A percentile compares a stretch with the other conserved stretches of the same genome.
Evolutionary conservation across 2,888 invertebrate genomes (phyloP).

Genomic region (Caenorhabditis sulstoni): DNA sequence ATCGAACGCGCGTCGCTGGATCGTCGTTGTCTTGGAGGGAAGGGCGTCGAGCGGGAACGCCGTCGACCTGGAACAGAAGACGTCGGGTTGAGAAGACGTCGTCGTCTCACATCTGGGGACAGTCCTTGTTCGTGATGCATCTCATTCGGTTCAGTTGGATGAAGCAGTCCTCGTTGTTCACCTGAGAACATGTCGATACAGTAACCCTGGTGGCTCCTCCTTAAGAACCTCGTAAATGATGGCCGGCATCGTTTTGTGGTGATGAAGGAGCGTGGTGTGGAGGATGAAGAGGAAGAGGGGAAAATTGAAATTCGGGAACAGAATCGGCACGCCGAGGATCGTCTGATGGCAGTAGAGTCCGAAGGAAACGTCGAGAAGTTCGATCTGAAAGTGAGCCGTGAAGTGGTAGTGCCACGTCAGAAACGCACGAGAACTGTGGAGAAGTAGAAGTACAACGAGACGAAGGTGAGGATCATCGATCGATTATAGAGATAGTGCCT

Average conservation of each 20-base stretch:
- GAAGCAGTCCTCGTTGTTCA: slow-evolving; percentile 66
- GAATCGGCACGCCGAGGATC: slow-evolving; percentile 61
- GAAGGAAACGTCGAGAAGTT: slow-evolving; percentile 63
- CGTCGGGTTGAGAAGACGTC: too few species aligned
- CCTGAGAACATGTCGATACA: slow-evolving; percentile 51
- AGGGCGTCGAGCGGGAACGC: slow-evolving; percentile 54
- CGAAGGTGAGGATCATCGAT: slow-evolving; percentile 51
- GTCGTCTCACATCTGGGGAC: slow-evolving; percentile 61
- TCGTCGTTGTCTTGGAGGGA: slow-evolving; percentile 67
- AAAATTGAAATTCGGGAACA: slow-evolving; percentile 69
- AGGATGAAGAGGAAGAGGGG: slow-evolving; percentile 61
- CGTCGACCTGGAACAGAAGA: slow-evolving; percentile 50
- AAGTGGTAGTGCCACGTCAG: neutral
- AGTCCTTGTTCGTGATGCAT: slow-evolving; percentile 66
- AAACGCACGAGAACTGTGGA: slow-evolving; percentile 59
- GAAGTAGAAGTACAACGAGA: slow-evolving; percentile 63
- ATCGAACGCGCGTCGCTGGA: slow-evolving; percentile 59
- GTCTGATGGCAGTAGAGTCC: slow-evolving; percentile 65
- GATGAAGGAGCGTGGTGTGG: slow-evolving; percentile 53
- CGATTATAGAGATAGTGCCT: slow-evolving; percentile 53
- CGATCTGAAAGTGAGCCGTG: slow-evolving; percentile 51
- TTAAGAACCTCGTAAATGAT: slow-evolving; percentile 64
- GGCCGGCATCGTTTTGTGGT: slow-evolving; percentile 66
- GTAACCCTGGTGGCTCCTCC: neutral
- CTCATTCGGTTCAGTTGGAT: slow-evolving; percentile 66